Evolutionary conservation across 2,888 invertebrate species (phyloP).

Genomic region (Amblyjoppa fuscipennis): DNA sequence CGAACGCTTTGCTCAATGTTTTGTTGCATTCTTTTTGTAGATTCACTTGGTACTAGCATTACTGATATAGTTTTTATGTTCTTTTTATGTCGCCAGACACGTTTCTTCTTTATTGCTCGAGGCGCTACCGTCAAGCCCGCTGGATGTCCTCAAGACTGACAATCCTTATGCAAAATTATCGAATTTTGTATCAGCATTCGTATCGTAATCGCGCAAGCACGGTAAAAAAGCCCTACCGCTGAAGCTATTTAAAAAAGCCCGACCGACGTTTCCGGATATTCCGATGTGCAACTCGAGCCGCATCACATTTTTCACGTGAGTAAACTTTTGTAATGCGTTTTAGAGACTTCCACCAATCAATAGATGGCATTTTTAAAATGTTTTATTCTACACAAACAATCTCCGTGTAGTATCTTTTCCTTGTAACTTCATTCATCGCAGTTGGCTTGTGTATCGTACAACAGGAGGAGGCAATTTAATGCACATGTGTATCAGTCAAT

Average conservation of each 20-base stretch:
- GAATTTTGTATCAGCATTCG: neutral
- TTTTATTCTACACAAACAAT: neutral
- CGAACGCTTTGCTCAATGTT: neutral
- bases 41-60: neutral
- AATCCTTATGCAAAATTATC: neutral
- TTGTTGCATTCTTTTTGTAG: neutral
- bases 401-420: neutral
- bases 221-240: neutral
- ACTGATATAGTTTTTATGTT: neutral
- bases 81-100: neutral
- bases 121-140: neutral
- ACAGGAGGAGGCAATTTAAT: neutral
- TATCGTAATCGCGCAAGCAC: neutral
- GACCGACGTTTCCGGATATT: neutral
- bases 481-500: conserved; percentile 48
- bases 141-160: neutral
- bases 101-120: neutral
- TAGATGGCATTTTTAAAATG: too few relatives aligned
- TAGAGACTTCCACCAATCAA: neutral
- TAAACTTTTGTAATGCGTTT: neutral
- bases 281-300: neutral
- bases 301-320: neutral
- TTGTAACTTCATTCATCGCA: neutral
- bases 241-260: neutral
- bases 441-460: neutral